Conservation (phyloP, 2,113 vertebrate genomes). For the Nerophis ophidion region DNA sequence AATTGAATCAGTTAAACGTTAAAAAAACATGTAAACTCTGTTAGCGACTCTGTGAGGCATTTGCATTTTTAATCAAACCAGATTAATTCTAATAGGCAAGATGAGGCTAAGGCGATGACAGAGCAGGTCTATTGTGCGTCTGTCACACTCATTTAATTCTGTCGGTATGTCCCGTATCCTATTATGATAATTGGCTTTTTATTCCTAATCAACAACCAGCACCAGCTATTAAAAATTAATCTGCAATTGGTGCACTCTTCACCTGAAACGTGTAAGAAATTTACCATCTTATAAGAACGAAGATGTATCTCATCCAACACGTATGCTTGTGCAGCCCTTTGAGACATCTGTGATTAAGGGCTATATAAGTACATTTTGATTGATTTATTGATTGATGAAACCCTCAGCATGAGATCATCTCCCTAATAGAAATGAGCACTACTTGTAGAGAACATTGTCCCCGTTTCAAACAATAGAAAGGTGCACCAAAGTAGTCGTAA, state of each 20-base stretch:
- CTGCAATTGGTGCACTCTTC: conserved; percentile 56
- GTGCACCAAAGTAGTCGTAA: background rate
- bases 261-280: conserved; percentile 47
- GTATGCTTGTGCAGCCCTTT: background rate
- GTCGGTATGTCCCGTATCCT: conserved; percentile 67
- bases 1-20: conserved; percentile 74
- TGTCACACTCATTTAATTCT: conserved; percentile 70
- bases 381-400: background rate
- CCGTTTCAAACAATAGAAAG: background rate
- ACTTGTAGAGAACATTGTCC: no score
- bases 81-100: conserved; percentile 70
- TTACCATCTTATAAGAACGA: conserved; percentile 14
- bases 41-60: conserved; percentile 64
- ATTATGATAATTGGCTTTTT: conserved; percentile 71
- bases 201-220: conserved; percentile 67
- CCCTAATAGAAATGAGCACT: no score
- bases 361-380: no score
- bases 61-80: conserved; percentile 75
- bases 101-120: conserved; percentile 62
- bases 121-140: conserved; percentile 60
- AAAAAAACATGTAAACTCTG: conserved; percentile 72
- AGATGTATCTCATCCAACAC: conserved; percentile 17
- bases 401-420: no score
- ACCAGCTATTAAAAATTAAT: conserved; percentile 67
- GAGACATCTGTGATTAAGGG: no score